These are phyloP conservation scores for Seladonia tumulorum DNA, from an alignment of 2,888 invertebrate genomes.

Conservation along the genomic window DNA sequence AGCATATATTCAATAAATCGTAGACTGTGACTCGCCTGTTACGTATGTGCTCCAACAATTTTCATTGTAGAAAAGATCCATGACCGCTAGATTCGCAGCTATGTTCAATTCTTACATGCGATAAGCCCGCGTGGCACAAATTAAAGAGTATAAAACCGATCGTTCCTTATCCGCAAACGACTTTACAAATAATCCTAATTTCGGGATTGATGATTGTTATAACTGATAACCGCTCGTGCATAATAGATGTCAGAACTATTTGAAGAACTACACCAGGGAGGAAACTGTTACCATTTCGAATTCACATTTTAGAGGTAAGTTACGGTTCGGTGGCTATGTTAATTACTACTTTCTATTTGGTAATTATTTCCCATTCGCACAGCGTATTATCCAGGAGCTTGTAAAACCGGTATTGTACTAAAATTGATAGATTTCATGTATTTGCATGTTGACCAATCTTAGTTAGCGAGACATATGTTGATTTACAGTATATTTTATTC, in stretches of 20 bases:
- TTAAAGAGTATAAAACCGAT: conserved; percentile 32
- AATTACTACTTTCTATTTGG: conserved; percentile 53
- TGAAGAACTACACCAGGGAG: background rate
- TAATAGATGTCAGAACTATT: background rate
- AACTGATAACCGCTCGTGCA: background rate
- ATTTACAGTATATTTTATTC: conserved; percentile 16
- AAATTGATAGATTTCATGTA: background rate
- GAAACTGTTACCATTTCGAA: conserved; percentile 24
- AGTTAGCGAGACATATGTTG: background rate
- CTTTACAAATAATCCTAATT: background rate
- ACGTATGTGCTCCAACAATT: conserved; percentile 17
- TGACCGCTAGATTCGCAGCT: conserved; percentile 42
- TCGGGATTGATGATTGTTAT: background rate
- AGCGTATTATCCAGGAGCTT: background rate
- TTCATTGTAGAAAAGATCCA: conserved; percentile 26
- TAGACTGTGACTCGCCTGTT: background rate
- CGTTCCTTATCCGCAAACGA: conserved; percentile 18
- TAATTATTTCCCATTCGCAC: conserved; percentile 29
- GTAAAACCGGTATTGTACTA: background rate
- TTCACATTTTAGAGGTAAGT: conserved; percentile 44
- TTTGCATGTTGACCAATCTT: conserved; percentile 1
- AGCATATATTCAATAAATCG: background rate
- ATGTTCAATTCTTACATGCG: conserved; percentile 44
- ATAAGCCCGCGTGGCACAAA: conserved; percentile 59
- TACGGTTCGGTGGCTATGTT: conserved; percentile 8